Evolutionary conservation across 2,797 vertebrate species (phyloP).

Genomic region (Synanceia verrucosa): DNA sequence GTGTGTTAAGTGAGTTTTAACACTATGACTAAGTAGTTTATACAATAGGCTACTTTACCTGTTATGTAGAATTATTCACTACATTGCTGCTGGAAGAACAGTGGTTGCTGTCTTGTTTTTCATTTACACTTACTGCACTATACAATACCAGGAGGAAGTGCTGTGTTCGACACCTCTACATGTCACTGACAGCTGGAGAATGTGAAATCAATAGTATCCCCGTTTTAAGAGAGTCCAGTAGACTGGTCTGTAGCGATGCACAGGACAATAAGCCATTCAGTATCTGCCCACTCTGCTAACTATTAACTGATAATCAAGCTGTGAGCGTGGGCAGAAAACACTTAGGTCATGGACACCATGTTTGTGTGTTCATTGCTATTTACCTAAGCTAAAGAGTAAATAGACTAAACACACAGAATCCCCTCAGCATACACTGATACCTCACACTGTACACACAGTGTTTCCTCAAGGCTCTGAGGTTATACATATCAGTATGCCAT

Average conservation of each 20-base stretch:
- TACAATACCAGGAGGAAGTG: background rate
- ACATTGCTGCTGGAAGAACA: background rate
- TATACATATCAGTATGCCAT: background rate
- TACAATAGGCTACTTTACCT: background rate
- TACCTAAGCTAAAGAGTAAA: slow-evolving; percentile 26
- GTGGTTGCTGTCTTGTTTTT: background rate
- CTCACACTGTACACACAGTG: background rate
- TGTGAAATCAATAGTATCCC: slow-evolving; percentile 17
- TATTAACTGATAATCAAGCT: slow-evolving; percentile 52
- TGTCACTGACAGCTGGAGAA: background rate
- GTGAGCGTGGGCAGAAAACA: background rate
- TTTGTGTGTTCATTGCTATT: slow-evolving; percentile 42
- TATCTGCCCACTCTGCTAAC: slow-evolving; percentile 39
- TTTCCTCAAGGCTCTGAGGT: background rate
- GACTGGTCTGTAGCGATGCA: background rate
- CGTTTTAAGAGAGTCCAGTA: slow-evolving; percentile 9
- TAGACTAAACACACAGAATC: slow-evolving; percentile 27
- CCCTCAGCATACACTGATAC: background rate
- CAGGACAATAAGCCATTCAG: slow-evolving; percentile 19
- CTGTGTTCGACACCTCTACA: background rate
- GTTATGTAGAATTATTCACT: background rate
- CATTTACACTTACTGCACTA: background rate
- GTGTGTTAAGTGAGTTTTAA: background rate
- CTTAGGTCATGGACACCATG: slow-evolving; percentile 17
- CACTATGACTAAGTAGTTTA: background rate